Conservation (phyloP, 37 sponge, comb jelly and placozoan genomes). For the Eunapius fragilis region DNA sequence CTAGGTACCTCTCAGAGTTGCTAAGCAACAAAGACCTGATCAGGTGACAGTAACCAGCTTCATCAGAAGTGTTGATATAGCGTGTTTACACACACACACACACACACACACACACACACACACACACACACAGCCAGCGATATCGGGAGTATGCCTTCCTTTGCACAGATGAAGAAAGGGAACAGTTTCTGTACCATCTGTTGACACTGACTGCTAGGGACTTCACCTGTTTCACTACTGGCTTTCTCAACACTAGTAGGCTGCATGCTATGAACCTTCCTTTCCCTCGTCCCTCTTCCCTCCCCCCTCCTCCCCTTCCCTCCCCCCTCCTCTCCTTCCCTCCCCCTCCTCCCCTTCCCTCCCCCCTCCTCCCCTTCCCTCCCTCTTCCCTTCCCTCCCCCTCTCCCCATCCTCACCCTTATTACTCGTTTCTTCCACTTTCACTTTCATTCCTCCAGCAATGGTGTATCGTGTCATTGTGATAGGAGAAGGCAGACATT, state of each 20-base stretch:
- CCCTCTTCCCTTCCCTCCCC: neutral
- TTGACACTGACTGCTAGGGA: constrained; percentile 87
- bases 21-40: constrained; percentile 54
- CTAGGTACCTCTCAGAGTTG: constrained; percentile 63
- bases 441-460: constrained; percentile 22
- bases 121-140: constrained; percentile 9
- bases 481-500: constrained; percentile 79
- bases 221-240: constrained; percentile 92
- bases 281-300: neutral
- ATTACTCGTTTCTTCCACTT: neutral
- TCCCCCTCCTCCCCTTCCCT: neutral
- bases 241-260: constrained; percentile 68
- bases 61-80: no score
- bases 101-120: no score
- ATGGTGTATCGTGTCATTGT: constrained; percentile 78
- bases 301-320: neutral
- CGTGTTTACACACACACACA: no score
- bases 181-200: constrained; percentile 91
- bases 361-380: neutral
- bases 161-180: constrained; percentile 84
- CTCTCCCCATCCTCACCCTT: no score
- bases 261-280: neutral
- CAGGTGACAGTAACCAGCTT: constrained; percentile 20
- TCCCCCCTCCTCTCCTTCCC: neutral
- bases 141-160: constrained; percentile 95